phyloP scores from a whole-genome alignment of 92 coral and sea anemone genomes.

The Epizoanthus fatuus region DNA sequence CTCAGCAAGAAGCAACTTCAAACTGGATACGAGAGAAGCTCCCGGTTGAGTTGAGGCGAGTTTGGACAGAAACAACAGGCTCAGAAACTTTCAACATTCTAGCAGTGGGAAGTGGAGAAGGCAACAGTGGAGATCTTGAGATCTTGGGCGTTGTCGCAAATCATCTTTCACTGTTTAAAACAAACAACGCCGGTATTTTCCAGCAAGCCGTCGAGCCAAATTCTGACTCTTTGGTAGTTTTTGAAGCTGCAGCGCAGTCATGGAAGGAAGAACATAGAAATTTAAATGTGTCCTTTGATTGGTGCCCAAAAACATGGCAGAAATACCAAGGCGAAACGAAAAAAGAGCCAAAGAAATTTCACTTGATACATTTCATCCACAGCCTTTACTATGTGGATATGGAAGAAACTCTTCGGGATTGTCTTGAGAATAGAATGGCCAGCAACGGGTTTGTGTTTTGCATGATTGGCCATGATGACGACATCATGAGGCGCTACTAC shows the following conservation, averaged over 20 bases:
- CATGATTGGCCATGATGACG: neutral
- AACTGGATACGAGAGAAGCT: conserved; percentile 1
- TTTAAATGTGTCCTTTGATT: neutral
- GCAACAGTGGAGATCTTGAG: neutral
- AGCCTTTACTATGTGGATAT: neutral
- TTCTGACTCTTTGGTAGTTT: neutral
- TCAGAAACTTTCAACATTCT: neutral
- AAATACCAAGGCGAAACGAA: neutral
- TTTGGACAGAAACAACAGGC: neutral
- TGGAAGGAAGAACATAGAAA: neutral
- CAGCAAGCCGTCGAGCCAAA: too few species aligned
- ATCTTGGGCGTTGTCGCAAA: neutral
- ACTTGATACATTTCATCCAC: too few species aligned
- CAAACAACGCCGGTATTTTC: too few species aligned
- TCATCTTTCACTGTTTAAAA: neutral
- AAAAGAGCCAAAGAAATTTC: neutral
- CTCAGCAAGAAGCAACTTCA: neutral
- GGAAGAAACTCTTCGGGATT: neutral
- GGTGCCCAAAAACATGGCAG: conserved; percentile 16
- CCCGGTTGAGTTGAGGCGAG: neutral
- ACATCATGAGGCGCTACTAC: neutral
- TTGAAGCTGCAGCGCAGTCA: neutral
- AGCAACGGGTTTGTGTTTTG: neutral
- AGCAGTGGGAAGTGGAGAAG: neutral
- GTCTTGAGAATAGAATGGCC: neutral